Evolutionary conservation across 2,888 invertebrate species (phyloP).

Genomic region (Agapostemon virescens): DNA sequence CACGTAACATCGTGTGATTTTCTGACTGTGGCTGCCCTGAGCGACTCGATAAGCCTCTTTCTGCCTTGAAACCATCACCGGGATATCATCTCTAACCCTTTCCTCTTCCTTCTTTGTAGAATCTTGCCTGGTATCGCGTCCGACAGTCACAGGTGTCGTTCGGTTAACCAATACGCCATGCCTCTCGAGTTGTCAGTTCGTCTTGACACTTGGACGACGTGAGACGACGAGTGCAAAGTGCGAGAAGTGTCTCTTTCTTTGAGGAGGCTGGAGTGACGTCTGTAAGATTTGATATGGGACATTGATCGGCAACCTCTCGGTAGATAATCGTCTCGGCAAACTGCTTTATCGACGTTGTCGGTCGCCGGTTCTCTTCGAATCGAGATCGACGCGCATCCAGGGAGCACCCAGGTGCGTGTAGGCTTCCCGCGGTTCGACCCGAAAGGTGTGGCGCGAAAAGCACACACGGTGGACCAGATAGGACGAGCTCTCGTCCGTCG

Average conservation of each 20-base stretch:
- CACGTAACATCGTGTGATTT: slow-evolving; percentile 31
- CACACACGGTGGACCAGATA: background rate
- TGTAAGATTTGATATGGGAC: background rate
- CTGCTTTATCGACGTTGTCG: background rate
- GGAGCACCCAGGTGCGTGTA: background rate
- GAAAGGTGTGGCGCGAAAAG: slow-evolving; percentile 58
- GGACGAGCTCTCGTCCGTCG: background rate
- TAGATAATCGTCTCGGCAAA: background rate
- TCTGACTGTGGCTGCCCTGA: background rate
- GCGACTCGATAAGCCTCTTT: background rate
- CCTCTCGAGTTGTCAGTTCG: background rate
- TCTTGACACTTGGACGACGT: background rate
- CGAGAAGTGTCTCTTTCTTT: background rate
- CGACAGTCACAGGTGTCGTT: background rate
- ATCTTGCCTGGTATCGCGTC: background rate
- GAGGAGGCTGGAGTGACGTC: background rate
- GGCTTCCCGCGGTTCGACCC: slow-evolving; percentile 45
- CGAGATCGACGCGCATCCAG: background rate
- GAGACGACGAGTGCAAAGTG: slow-evolving; percentile 23
- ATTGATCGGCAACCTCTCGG: background rate
- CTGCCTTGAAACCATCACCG: background rate
- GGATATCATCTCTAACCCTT: background rate
- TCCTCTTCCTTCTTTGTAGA: background rate
- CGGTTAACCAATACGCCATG: slow-evolving; percentile 19
- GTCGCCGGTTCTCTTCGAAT: slow-evolving; percentile 3